Conservation (phyloP, 2,113 vertebrate species). For the Caloenas nicobarica region DNA sequence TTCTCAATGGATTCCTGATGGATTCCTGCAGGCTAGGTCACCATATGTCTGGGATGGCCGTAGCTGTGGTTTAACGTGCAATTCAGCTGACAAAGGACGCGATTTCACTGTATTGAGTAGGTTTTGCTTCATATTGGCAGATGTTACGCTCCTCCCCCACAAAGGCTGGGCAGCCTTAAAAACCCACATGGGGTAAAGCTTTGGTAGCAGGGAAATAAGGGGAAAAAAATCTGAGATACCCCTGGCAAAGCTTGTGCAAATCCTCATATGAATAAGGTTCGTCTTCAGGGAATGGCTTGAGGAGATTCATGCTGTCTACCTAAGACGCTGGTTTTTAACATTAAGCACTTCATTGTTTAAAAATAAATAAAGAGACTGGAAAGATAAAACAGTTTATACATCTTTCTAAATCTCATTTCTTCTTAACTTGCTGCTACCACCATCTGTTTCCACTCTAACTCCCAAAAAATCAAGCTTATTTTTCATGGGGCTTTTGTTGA, state of each 20-base stretch:
- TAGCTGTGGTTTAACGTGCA: background rate
- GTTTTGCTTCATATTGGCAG: background rate
- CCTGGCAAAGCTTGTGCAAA: background rate
- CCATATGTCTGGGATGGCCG: background rate
- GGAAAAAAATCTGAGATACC: background rate
- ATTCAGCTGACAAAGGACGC: background rate
- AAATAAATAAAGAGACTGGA: background rate
- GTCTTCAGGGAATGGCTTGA: background rate
- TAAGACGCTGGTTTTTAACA: background rate
- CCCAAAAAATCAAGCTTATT: background rate
- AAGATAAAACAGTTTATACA: background rate
- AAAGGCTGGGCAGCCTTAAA: background rate
- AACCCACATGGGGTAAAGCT: background rate
- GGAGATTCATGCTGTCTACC: background rate
- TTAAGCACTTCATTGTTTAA: background rate
- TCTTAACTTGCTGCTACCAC: background rate
- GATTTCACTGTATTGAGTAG: accelerated
- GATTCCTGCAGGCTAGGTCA: background rate
- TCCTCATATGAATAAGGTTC: background rate
- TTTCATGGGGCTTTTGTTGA: background rate
- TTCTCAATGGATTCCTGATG: background rate
- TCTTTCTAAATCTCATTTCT: background rate
- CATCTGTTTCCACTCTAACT: background rate
- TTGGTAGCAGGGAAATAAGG: background rate
- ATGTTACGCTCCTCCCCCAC: conserved; percentile 43